phyloP scores from a whole-genome alignment of 2,888 invertebrate species.

The Diarsia dahlii region DNA sequence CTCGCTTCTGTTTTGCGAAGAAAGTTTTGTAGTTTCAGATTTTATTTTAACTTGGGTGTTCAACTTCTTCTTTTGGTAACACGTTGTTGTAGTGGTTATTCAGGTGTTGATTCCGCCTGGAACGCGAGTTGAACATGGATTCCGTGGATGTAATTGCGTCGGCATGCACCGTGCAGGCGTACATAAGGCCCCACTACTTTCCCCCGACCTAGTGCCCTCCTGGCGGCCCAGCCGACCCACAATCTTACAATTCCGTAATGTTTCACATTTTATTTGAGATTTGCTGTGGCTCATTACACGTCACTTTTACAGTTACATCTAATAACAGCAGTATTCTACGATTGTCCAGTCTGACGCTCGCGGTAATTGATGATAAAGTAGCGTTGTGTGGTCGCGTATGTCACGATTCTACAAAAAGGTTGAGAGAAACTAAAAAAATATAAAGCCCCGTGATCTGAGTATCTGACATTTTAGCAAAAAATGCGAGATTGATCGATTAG shows the following conservation, averaged over 20 bases:
- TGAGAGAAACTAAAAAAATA: conserved; percentile 26
- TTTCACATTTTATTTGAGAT: conserved; percentile 86
- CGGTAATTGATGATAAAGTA: conserved; percentile 67
- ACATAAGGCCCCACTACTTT: conserved; percentile 86
- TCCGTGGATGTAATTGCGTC: conserved; percentile 78
- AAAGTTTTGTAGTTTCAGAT: conserved; percentile 51
- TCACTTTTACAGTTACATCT: conserved; percentile 80
- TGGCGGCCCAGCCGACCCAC: conserved; percentile 83
- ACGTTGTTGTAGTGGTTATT: conserved; percentile 12
- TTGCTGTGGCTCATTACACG: conserved; percentile 83
- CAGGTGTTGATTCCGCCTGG: conserved; percentile 54
- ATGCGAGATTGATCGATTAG: conserved; percentile 48
- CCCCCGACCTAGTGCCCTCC: conserved; percentile 90
- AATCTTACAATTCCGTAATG: conserved; percentile 87
- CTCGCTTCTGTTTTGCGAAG: conserved; percentile 29
- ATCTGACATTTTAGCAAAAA: conserved; percentile 27
- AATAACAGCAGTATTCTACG: conserved; percentile 73
- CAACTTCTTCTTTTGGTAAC: conserved; percentile 25
- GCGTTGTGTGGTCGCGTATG: conserved; percentile 51
- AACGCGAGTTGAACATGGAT: conserved; percentile 61
- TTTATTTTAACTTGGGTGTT: conserved; percentile 29
- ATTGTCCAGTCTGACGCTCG: conserved; percentile 72
- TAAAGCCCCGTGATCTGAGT: conserved; percentile 16
- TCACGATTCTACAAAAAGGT: conserved; percentile 40
- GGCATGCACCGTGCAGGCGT: conserved; percentile 81